Conservation (phyloP, 2,888 invertebrate species). For the Rhingia rostrata region DNA sequence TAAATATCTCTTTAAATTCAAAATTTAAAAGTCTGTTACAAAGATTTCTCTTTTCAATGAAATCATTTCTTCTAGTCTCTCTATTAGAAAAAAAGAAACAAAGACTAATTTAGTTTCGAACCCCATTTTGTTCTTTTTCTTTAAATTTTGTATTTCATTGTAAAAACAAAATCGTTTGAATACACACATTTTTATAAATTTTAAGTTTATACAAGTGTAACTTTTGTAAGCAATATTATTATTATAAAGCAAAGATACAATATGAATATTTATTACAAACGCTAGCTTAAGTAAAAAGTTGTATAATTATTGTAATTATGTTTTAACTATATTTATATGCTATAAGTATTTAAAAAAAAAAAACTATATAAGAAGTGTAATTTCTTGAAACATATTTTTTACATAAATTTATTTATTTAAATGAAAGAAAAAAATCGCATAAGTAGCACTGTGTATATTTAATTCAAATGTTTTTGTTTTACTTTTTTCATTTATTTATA, state of each 20-base stretch:
- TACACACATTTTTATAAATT: constrained; percentile 30
- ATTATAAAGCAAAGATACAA: constrained; percentile 31
- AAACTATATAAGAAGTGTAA: constrained; percentile 8
- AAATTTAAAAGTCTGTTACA: constrained; percentile 5
- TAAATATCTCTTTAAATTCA: neutral
- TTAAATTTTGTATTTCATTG: constrained; percentile 14
- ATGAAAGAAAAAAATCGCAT: constrained; percentile 17
- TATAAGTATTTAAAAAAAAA: constrained; percentile 41
- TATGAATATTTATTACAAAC: constrained; percentile 60
- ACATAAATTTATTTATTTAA: constrained; percentile 58
- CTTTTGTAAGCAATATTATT: constrained; percentile 57
- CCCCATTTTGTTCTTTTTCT: constrained; percentile 40
- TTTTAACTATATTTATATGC: constrained; percentile 24
- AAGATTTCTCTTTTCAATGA: constrained; percentile 21
- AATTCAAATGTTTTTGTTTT: constrained; percentile 26
- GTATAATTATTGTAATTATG: constrained; percentile 51
- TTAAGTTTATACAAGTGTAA: constrained; percentile 46
- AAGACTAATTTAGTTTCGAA: constrained; percentile 18
- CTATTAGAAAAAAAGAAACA: constrained; percentile 20
- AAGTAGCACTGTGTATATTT: constrained; percentile 52
- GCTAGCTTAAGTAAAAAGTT: constrained; percentile 50
- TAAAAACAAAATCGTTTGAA: constrained; percentile 11
- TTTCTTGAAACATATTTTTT: constrained; percentile 50
- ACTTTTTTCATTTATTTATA: constrained; percentile 49
- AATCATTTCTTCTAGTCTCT: constrained; percentile 63